These are phyloP conservation scores for Campopleginae sp. DNA, from an alignment of 2,888 invertebrate genomes.

Conservation along the genomic window DNA sequence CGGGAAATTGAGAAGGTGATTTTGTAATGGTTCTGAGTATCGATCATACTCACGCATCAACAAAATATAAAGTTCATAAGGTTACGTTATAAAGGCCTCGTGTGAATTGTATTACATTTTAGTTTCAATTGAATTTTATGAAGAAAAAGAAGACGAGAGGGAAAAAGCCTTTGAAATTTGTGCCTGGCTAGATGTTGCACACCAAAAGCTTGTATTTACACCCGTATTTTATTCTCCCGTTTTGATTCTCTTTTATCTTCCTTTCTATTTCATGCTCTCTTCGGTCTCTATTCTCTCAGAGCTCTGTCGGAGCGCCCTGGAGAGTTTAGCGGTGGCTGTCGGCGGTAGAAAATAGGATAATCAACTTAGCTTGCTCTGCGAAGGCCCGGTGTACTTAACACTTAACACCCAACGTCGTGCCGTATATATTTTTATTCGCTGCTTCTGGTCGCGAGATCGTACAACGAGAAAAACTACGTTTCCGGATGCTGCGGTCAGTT, in stretches of 20 bases:
- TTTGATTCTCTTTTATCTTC: constrained; percentile 57
- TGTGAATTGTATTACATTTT: constrained; percentile 48
- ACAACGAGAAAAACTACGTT: constrained; percentile 56
- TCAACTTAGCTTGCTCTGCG: constrained; percentile 60
- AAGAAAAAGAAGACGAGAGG: constrained; percentile 26
- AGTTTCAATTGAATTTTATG: constrained; percentile 39
- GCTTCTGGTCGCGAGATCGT: constrained; percentile 18
- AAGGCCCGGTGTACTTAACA: constrained; percentile 63
- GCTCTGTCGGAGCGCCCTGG: constrained; percentile 45
- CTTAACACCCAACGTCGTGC: constrained; percentile 38
- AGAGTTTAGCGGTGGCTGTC: constrained; percentile 62
- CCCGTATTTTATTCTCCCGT: constrained; percentile 46
- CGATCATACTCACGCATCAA: background rate
- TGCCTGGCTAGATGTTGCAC: constrained; percentile 36
- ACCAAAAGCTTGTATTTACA: constrained; percentile 61
- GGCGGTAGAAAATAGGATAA: constrained; percentile 64
- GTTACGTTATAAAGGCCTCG: constrained; percentile 20
- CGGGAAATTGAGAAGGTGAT: background rate
- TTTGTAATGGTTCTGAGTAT: background rate
- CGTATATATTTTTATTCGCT: constrained; percentile 41
- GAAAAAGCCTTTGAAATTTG: constrained; percentile 63
- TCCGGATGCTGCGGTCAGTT: constrained; percentile 47
- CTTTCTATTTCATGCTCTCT: constrained; percentile 32
- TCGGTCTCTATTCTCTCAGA: constrained; percentile 48
- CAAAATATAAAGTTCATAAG: background rate